Conservation (phyloP, 92 coral and sea anemone genomes). For the Porites cylindrica region DNA sequence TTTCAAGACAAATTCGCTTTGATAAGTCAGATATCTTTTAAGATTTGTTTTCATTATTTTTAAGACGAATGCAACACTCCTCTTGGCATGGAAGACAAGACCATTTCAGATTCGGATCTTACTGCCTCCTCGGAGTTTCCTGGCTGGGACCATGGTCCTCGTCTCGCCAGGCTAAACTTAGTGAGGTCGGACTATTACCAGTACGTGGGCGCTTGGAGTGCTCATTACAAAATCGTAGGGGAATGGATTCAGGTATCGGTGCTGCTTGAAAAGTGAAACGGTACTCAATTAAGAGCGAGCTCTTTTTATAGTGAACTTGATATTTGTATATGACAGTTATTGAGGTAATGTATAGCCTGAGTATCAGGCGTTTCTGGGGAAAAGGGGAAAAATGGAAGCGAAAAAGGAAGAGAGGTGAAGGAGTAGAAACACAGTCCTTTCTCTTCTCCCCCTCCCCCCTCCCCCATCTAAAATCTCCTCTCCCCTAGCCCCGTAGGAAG, state of each 20-base stretch:
- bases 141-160: background rate
- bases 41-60: background rate
- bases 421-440: too few relatives aligned
- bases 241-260: conserved; percentile 29
- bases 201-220: background rate
- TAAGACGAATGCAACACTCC: conserved; percentile 18
- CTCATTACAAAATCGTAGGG: background rate
- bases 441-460: too few relatives aligned
- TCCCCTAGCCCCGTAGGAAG: too few relatives aligned
- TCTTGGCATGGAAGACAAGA: conserved; percentile 1
- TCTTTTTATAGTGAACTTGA: too few relatives aligned
- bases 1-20: background rate
- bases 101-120: background rate
- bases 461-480: too few relatives aligned
- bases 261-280: too few relatives aligned
- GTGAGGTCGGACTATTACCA: background rate
- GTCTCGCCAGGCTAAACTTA: background rate
- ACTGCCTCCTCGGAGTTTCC: background rate
- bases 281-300: too few relatives aligned
- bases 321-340: too few relatives aligned
- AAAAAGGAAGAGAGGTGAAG: too few relatives aligned
- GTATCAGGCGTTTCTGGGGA: too few relatives aligned
- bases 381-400: too few relatives aligned
- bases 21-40: background rate
- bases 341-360: too few relatives aligned